Percentiles rank a stretch among this genome's conserved stretches.
These are phyloP conservation scores for Cinclus cinclus DNA, from an alignment of 2,113 vertebrate species.

Conservation along the genomic window DNA sequence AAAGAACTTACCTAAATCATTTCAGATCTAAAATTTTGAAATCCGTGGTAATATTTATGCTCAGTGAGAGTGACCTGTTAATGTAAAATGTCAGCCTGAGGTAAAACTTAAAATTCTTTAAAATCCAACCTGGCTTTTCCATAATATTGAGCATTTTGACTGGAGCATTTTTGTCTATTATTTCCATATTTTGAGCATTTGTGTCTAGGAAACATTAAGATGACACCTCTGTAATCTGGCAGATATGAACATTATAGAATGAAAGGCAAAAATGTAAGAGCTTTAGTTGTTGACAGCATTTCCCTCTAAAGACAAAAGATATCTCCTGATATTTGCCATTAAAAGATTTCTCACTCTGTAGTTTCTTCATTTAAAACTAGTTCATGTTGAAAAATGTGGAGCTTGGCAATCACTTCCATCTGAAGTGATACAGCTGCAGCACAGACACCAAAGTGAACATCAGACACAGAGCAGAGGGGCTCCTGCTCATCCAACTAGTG, in stretches of 20 bases:
- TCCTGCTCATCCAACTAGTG: background rate
- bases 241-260: background rate
- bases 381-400: background rate
- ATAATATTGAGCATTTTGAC: background rate
- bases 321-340: background rate
- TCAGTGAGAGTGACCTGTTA: background rate
- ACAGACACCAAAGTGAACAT: background rate
- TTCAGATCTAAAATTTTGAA: background rate
- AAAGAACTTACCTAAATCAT: background rate
- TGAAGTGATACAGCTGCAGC: background rate
- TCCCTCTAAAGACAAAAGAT: constrained; percentile 4
- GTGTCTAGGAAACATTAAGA: background rate
- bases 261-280: constrained; percentile 18
- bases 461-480: background rate
- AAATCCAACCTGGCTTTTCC: background rate
- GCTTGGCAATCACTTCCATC: background rate
- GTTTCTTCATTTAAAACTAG: background rate
- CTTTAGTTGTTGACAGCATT: constrained; percentile 27
- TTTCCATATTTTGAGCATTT: background rate
- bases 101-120: background rate
- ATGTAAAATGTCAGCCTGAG: background rate
- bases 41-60: background rate
- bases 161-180: background rate
- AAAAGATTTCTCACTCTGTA: background rate
- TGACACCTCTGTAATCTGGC: background rate